Conservation (phyloP, 2,113 vertebrate species). For the Hydropotes inermis region DNA sequence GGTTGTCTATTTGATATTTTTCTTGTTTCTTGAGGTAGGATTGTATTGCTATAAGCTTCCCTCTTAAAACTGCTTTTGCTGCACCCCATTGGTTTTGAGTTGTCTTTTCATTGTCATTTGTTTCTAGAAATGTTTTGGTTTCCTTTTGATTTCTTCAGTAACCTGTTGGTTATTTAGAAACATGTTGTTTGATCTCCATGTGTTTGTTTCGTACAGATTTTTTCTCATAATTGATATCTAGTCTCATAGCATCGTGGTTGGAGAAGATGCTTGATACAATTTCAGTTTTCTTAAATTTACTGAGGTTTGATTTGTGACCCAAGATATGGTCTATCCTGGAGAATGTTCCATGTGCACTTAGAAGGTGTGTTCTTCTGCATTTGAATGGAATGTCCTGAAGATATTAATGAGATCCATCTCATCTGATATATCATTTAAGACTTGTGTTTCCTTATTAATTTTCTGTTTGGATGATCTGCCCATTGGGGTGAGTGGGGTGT, state of each 20-base stretch:
- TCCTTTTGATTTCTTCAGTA: background rate
- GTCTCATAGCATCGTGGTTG: rapidly evolving
- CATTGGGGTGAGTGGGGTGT: background rate
- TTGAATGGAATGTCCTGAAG: background rate
- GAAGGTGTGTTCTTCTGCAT: background rate
- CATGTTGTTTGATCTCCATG: background rate
- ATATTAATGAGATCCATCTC: background rate
- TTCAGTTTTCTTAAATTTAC: background rate
- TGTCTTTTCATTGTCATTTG: background rate
- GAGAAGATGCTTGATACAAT: background rate
- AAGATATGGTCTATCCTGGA: background rate
- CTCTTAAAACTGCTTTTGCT: background rate
- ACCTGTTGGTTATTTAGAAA: background rate
- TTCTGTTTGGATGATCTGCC: background rate
- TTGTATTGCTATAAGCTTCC: background rate
- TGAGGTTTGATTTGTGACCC: background rate
- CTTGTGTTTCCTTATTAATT: background rate
- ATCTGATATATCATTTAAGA: background rate
- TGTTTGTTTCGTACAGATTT: background rate
- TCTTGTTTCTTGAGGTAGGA: background rate
- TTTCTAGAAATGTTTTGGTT: background rate
- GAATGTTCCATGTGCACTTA: background rate
- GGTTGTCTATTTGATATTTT: background rate
- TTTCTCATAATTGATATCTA: background rate
- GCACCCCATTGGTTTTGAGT: background rate